Evolutionary conservation across 2,113 vertebrate species (phyloP), one percentile per base, ranked within the genome.

Genomic region (Taxidea taxus): DNA sequence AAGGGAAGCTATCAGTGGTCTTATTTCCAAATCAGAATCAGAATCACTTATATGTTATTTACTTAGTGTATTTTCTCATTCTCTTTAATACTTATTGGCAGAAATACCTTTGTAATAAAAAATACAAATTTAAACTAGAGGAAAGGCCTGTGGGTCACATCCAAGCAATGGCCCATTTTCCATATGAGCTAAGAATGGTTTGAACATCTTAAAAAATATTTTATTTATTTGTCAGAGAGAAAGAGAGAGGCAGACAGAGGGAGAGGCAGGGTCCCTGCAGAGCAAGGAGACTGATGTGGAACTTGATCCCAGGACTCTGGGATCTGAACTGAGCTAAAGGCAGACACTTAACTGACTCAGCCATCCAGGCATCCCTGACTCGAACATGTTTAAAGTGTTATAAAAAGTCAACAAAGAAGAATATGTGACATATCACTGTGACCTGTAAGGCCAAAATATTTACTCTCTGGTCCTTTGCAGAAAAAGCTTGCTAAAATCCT

Each of bases 61-160:
- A 62, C 39, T 75, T 92, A 94, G 49, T 62, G 18, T 13, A 90
- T 91, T 77, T 87, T 83, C 83, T 93, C 47, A 78, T 54, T 94
- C 29, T 31, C 47, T 85, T 84, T 82, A 93, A 34, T 72, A 42
- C 18, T 58, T 90, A 75, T 4, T 72, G 78, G 92, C 54, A 60
- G 39, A 86, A 42, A 13, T 44, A 44, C 11, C 7, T 18, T 39
- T 10, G 13, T n/a, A 96, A 96, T 29, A 90, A 92, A 72, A 39
- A 85, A 81, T 15, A 97, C 12, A 91, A 20, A 96, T 80, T 68
- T 23, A 75, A 3, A 56, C 4, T 72, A 20, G 7, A 31, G 0
- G 8, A 37, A 62, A n/a, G n/a, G 16, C 7, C 18, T 51, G 11
- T 39, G 37, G 10, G 31, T 60, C 34, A 93, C 16, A 51, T 37